phyloP scores from a whole-genome alignment of 2,113 vertebrate genomes.

The Psammodynastes pulverulentus region DNA sequence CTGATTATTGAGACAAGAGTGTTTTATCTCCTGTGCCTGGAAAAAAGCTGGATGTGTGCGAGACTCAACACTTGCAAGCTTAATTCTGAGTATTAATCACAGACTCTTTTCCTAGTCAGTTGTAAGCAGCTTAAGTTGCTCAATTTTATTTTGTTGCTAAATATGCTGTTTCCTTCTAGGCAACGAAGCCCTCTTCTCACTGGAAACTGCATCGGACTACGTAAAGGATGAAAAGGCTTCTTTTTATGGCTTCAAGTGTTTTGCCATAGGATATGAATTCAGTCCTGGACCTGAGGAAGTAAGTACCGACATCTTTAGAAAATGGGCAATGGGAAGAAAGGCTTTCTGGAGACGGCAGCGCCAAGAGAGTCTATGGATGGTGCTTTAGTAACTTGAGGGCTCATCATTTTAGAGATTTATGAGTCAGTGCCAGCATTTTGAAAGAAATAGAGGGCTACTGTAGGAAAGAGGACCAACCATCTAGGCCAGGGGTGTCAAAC shows the following conservation, averaged over 20 bases:
- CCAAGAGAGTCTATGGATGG: neutral
- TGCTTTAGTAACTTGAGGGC: neutral
- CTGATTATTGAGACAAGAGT: neutral
- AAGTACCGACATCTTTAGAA: neutral
- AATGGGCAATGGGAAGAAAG: neutral
- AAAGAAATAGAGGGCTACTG: too few species aligned
- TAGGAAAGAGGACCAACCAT: too few species aligned
- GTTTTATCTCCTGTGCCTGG: neutral
- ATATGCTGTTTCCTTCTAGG: conserved; percentile 69
- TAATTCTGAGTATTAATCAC: neutral
- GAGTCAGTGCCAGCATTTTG: neutral
- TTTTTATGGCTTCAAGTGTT: conserved; percentile 97
- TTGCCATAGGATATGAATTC: conserved; percentile 96
- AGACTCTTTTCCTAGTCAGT: neutral
- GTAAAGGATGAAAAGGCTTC: conserved; percentile 97
- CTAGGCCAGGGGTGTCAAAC: too few species aligned
- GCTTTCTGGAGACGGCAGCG: neutral
- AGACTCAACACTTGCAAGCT: neutral
- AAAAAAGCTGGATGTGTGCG: neutral
- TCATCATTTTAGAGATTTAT: neutral
- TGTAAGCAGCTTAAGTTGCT: neutral
- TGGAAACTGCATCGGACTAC: conserved; percentile 98
- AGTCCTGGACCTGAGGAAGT: conserved; percentile 95
- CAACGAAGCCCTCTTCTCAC: conserved; percentile 93
- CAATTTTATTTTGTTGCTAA: neutral